phyloP scores from a whole-genome alignment of 1,140 invertebrate species.

The Dreissena polymorpha region DNA sequence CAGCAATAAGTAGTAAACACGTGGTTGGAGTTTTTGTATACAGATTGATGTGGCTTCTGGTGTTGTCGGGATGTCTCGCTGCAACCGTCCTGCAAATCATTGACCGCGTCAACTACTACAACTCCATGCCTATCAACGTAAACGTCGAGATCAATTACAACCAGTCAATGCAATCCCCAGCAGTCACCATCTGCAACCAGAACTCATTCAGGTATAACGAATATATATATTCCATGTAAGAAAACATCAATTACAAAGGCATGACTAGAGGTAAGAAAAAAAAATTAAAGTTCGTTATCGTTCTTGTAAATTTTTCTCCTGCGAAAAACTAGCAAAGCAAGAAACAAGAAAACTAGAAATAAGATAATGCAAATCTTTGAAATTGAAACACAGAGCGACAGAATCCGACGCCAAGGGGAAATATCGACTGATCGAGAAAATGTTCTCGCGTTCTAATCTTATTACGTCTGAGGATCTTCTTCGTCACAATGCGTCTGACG shows the following conservation, averaged over 20 bases:
- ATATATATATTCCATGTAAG: not conserved
- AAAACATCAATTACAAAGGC: not conserved
- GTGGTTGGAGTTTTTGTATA: not conserved
- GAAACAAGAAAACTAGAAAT: too few species aligned
- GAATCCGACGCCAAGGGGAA: not conserved
- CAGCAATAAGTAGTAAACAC: too few species aligned
- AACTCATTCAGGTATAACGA: slow-evolving; percentile 70
- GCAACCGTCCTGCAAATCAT: slow-evolving; percentile 68
- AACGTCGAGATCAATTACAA: slow-evolving; percentile 73
- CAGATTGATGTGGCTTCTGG: slow-evolving; percentile 66
- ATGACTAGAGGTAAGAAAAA: not conserved
- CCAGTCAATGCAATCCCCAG: slow-evolving; percentile 66
- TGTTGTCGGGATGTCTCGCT: slow-evolving; percentile 56
- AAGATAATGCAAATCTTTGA: too few species aligned
- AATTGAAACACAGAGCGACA: slow-evolving; percentile 1
- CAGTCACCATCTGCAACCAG: slow-evolving; percentile 72
- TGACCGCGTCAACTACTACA: slow-evolving; percentile 68
- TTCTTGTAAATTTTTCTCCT: too few species aligned
- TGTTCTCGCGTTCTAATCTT: not conserved
- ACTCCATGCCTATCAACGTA: slow-evolving; percentile 65
- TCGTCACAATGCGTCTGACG: slow-evolving; percentile 12
- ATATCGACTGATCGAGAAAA: slow-evolving; percentile 18
- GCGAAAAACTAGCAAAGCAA: too few species aligned
- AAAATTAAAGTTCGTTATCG: not conserved
- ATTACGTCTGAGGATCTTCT: not conserved